Evolutionary conservation across 2,888 invertebrate genomes (phyloP).

Genomic region (Julus scandinavius): DNA sequence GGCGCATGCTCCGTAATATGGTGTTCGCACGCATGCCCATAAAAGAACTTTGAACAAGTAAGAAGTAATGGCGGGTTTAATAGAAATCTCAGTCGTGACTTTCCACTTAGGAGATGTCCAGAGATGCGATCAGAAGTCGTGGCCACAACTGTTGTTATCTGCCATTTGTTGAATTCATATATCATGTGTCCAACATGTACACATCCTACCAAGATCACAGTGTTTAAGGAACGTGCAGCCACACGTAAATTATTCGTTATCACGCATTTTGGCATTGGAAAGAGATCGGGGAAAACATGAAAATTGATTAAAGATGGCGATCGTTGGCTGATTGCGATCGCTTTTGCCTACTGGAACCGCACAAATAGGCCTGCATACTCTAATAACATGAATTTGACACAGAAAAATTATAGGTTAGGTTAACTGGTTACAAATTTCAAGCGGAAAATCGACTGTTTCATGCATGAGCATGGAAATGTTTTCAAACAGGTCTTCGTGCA

Average conservation of each 20-base stretch:
- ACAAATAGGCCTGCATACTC: slow-evolving; percentile 1
- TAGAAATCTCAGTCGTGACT: slow-evolving; percentile 17
- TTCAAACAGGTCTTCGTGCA: slow-evolving; percentile 5
- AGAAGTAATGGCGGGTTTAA: not conserved
- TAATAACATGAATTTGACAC: slow-evolving; percentile 42
- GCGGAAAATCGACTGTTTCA: slow-evolving; percentile 42
- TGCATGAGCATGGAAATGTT: slow-evolving; percentile 22
- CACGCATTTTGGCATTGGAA: not conserved
- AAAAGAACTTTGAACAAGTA: not conserved
- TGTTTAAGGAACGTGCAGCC: slow-evolving; percentile 8
- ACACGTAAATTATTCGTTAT: slow-evolving; percentile 16
- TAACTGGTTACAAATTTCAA: slow-evolving; percentile 30
- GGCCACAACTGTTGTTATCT: slow-evolving; percentile 15
- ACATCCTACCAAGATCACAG: not conserved
- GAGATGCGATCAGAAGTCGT: slow-evolving; percentile 37
- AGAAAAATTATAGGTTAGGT: slow-evolving; percentile 39
- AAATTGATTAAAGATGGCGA: slow-evolving; percentile 42
- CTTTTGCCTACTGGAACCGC: slow-evolving; percentile 25
- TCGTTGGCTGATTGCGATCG: slow-evolving; percentile 26
- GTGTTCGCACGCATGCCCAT: not conserved
- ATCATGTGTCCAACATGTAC: not conserved
- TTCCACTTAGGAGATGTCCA: slow-evolving; percentile 27
- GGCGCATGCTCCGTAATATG: not conserved
- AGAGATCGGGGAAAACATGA: slow-evolving; percentile 3
- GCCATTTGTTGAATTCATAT: slow-evolving; percentile 20